Base-by-base conservation (phyloP, 2,797 vertebrate species). In the Sphaeramia orbicularis region DNA sequence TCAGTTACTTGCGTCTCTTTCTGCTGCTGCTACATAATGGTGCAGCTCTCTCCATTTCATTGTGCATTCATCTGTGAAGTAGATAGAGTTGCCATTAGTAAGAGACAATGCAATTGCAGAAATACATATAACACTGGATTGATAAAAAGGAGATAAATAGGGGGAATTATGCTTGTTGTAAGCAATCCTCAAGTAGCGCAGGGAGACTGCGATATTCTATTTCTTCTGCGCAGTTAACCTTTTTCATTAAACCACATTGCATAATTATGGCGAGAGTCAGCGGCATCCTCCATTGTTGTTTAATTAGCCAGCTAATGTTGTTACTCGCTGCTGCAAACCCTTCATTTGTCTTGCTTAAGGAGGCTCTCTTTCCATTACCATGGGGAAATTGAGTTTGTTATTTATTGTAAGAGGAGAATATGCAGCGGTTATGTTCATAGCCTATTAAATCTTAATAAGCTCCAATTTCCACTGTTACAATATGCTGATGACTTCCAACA, bases 251-350 rank as follows among this genome's bases (percentile, higher is more conserved):
- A 90, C 80, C 82, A 58, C 81, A 82, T 89, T 84, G 85, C 85
- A 83, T 91, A 90, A 92, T 93, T 90, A 92, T 71, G 75, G 81
- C 67, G 60, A 65, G 83, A 81, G 83, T 91, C 87, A 61, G 78
- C 72, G 56, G 90, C 91, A 86, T 94, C 90, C 89, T 86, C 89
- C 74, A 88, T 92, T 94, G 93, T 93, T 93, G 92, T 94, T 93
- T 94, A 94, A 94, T 94, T 94, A 94, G 88, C 90, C 93, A 92
- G 91, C 83, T 93, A 95, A 94, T 94, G 91, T 93, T 93, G 92
- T 95, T 95, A 93, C 90, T 87, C 89, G 78, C 70, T 74, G 87
- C 91, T 80, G 85, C 92, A 92, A 93, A 92, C 90, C 90, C 81
- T 92, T 92, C 92, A 94, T 94, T 94, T 93, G 92, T 94, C 94